Base-by-base conservation (phyloP, 2,113 vertebrate species). In the Epinephelus lanceolatus region DNA sequence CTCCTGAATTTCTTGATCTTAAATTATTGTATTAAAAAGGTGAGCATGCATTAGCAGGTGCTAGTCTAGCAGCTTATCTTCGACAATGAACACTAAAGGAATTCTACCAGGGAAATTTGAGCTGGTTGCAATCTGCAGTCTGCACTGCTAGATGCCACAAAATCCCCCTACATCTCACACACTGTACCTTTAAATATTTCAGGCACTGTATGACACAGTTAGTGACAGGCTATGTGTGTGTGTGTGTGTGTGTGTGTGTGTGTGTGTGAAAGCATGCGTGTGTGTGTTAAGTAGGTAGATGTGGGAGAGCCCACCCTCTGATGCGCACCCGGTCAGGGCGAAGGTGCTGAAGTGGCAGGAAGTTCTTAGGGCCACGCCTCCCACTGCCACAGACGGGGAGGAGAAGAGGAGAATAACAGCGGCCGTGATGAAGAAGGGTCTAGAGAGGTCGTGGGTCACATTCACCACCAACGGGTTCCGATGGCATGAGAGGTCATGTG, bases 391-490 rank as follows among this genome's bases (percentile, higher is more conserved):
- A 0, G 89, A 66, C 0, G 95, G 86, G 27, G 97, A 97, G 40
- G 98, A 98, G 89, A 99, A 96, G 86, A 96, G 96, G 76, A 99
- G 92, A 83, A 97, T 89, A 57, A 96, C 89, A 0, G 97, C 96
- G 25, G 93, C 72, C 0, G 93, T 95, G 59, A 52, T 86, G 83
- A 90, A 92, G 79, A 94, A 88, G 0, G 93, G 92, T 5, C 87
- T 62, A 19, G 95, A 93, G 8, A 92, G 91, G 87, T 95, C 93
- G 0, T 88, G 94, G 71, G 94, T 96, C 88, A 97, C 90, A 0
- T 96, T 96, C 71, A 98, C 91, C 88, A 97, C 65, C 65, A 98
- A 88, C 0, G 98, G 98, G 84, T 97, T 99, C 68, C 91, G 94
- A 59, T 96, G 94, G 80, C 98, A 99, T 0, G 96, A 98, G 76